A percentile compares a stretch with the other conserved stretches of the same genome.
These are phyloP conservation scores for Drosophila pseudotakahashii DNA, from an alignment of 2,888 invertebrate species.

Conservation along the genomic window DNA sequence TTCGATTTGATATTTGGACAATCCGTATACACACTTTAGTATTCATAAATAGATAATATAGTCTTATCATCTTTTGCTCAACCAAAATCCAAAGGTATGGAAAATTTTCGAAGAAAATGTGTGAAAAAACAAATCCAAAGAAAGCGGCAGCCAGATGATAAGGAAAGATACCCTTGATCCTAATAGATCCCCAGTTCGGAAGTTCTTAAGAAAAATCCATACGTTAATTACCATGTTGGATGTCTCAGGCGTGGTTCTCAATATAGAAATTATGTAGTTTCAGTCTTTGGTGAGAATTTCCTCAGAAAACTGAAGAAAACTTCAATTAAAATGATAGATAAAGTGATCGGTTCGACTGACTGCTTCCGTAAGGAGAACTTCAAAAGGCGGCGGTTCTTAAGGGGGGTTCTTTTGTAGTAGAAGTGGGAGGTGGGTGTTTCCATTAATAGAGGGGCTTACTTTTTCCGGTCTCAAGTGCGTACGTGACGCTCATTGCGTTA, in stretches of 20 bases:
- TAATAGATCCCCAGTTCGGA: conserved; percentile 7
- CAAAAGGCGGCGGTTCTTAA: conserved; percentile 18
- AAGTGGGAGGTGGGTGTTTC: neutral
- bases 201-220: conserved; percentile 31
- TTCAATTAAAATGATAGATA: conserved; percentile 10
- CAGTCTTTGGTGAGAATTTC: no score
- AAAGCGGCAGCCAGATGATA: neutral
- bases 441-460: conserved; percentile 6
- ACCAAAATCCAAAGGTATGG: conserved; percentile 12
- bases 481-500: conserved; percentile 68
- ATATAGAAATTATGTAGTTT: conserved; percentile 2
- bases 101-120: conserved; percentile 8
- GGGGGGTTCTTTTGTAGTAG: neutral
- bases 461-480: conserved; percentile 53
- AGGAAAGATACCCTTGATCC: neutral
- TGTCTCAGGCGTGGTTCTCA: conserved; percentile 23
- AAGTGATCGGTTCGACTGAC: conserved; percentile 41
- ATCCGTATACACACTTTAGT: neutral
- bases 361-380: conserved; percentile 45
- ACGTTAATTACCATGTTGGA: conserved; percentile 64
- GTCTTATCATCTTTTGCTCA: neutral
- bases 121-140: neutral
- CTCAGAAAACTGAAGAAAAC: conserved; percentile 8
- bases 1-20: no score
- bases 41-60: neutral